These are phyloP conservation scores for Myotis daubentonii DNA, from an alignment of 2,797 vertebrate genomes.

Conservation along the genomic window DNA sequence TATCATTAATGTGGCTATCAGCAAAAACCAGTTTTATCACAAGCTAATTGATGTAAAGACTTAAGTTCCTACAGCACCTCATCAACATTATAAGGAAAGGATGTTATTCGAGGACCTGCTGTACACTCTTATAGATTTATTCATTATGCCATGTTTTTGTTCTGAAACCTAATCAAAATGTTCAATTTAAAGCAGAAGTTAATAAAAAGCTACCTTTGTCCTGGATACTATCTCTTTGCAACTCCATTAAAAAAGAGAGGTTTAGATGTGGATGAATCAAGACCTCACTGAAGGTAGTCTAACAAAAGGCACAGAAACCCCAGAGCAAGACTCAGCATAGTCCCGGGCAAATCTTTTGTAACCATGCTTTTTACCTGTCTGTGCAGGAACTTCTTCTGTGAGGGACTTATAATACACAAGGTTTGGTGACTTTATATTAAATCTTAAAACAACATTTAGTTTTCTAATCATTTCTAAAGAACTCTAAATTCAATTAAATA, in stretches of 20 bases:
- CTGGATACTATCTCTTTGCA: neutral
- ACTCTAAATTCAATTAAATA: neutral
- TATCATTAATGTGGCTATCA: neutral
- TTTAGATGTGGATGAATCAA: neutral
- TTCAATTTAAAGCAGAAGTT: conserved; percentile 5
- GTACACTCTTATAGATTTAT: neutral
- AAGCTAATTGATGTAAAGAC: neutral
- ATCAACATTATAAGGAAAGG: neutral
- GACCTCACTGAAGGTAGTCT: neutral
- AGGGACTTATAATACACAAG: neutral
- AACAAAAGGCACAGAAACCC: neutral
- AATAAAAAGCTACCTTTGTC: conserved; percentile 3
- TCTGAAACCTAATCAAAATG: neutral
- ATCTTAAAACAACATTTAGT: neutral
- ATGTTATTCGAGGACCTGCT: neutral
- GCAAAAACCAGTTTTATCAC: neutral
- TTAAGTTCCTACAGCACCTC: neutral
- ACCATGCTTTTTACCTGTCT: neutral
- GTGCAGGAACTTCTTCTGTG: neutral
- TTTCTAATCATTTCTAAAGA: neutral
- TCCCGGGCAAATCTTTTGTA: neutral
- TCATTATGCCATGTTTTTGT: neutral
- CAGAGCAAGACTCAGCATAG: neutral
- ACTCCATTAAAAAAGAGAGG: neutral
- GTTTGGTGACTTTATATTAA: neutral